Conservation (phyloP, 2,113 vertebrate genomes). For the Pycnonotus jocosus region DNA sequence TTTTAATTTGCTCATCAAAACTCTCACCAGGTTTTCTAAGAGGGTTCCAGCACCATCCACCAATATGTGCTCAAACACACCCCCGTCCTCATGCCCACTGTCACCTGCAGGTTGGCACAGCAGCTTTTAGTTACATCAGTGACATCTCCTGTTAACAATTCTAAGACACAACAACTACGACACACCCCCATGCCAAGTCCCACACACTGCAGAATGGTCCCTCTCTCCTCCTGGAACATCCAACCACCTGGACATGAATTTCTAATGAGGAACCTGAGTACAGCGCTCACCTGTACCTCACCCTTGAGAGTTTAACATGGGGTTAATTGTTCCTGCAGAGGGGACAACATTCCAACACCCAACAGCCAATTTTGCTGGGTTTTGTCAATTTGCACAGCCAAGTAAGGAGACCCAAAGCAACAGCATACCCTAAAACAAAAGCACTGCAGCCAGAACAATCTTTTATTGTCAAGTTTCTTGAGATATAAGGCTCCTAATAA, state of each 20-base stretch:
- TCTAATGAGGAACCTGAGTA: not conserved
- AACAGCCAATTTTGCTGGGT: not conserved
- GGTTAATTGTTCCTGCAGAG: not conserved
- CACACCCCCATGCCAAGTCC: not conserved
- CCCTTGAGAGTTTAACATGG: not conserved
- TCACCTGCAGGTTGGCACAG: not conserved
- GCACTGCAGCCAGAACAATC: not conserved
- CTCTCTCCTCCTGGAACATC: not conserved
- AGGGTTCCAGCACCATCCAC: not conserved
- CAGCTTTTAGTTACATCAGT: not conserved
- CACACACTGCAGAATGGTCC: not conserved
- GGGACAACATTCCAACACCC: not conserved
- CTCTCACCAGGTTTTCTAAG: not conserved
- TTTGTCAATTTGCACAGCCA: not conserved
- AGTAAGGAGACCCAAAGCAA: not conserved
- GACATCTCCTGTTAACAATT: not conserved
- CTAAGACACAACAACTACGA: not conserved
- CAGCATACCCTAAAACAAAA: not conserved
- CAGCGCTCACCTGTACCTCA: not conserved
- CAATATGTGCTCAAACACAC: not conserved
- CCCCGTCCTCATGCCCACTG: not conserved
- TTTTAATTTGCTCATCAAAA: slow-evolving; percentile 26
- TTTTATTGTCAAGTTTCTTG: not conserved
- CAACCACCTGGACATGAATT: not conserved
- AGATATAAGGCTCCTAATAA: not conserved